Base-by-base conservation (phyloP, 2,797 vertebrate genomes). In the Microtus californicus region DNA sequence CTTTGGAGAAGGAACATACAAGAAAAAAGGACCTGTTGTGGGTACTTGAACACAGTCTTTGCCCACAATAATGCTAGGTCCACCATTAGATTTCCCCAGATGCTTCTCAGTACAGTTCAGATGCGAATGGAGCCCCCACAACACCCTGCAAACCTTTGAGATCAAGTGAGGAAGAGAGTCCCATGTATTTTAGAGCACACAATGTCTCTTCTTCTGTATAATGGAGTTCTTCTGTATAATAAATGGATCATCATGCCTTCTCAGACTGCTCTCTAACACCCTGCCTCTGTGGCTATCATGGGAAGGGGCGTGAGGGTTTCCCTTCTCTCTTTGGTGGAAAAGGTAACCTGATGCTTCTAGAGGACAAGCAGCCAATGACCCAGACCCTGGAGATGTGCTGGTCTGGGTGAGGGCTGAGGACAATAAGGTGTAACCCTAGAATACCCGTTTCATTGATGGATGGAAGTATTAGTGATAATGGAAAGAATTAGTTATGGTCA, bases 371-470 rank as follows among this genome's bases (percentile, higher is more conserved):
- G 1, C 21, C 10, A 11, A 43, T 29, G 11, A 1, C 1, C 0
- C 5, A 85, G 61, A 34, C 4, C 40, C 5, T 25, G 71, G 78
- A 63, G 12, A 34, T 15, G 43, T n/a, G 23, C 40, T 8, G 56
- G 71, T 21, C 17, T 21, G 51, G 48, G 19, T 0, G 0, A 25
- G 15, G 69, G 40, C 51, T 0, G 51, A 61, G 65, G 23, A 31
- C 34, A n/a, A 7, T 34, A 43, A 8, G 25, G 4, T 40, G 15
- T 54, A 37, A 76, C 51, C 69, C 88, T 0, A 1, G 43, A 73
- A 11, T 31, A 17, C 12, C 0, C 0, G 1, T 0, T 0, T 2
- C 0, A 25, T 29, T 13, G 9, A 19, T 3, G 4, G 13, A 29
- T 0, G 0, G 5, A 6, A 10, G 40, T 17, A 17, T 71, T 71